Evolutionary conservation across 2,797 vertebrate species (phyloP), one percentile per base, ranked within the genome.

Genomic region (Luscinia megarhynchos): DNA sequence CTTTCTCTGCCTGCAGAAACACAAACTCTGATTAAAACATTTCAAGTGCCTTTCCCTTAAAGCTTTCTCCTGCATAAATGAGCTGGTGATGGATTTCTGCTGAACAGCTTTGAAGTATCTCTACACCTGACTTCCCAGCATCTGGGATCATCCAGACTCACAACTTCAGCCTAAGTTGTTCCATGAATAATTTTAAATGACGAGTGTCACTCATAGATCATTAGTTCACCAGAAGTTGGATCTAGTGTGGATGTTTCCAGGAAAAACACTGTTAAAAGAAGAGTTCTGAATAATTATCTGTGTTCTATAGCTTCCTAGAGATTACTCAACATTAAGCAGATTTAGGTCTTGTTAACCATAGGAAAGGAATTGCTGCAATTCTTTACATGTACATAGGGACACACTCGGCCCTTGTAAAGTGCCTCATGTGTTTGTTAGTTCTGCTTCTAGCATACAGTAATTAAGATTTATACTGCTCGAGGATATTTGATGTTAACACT

Each of bases 391-490:
- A 83, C 59, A 20, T 48, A 69, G 95, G 89, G 94, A 96, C 62
- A 81, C 69, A 62, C 70, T 94, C 73, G 55, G 41, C 89, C 70
- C 89, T 89, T 89, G 62, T 81, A 90, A 97, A 92, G 40, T 50
- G 89, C 76, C 81, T 86, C 48, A 8, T 75, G 76, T 16, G 1
- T 93, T 84, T 92, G 83, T 94, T 95, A 86, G 23, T n/a, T n/a
- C 61, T 67, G 53, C 76, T 94, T 87, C 62, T 15, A 80, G 61
- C 72, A 67, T 34, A 83, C 64, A 78, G 82, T 92, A 95, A 96
- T 97, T 95, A 96, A 96, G 95, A 95, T 88, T 97, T 85, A 94
- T 84, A 80, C 61, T 73, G 80, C 82, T 95, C 45, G 51, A 89
- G 85, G 83, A 91, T 93, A 77, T 95, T 95, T 95, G 84, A 90